Conservation (phyloP, 2,888 invertebrate genomes). For the Habroteleia sp. region DNA sequence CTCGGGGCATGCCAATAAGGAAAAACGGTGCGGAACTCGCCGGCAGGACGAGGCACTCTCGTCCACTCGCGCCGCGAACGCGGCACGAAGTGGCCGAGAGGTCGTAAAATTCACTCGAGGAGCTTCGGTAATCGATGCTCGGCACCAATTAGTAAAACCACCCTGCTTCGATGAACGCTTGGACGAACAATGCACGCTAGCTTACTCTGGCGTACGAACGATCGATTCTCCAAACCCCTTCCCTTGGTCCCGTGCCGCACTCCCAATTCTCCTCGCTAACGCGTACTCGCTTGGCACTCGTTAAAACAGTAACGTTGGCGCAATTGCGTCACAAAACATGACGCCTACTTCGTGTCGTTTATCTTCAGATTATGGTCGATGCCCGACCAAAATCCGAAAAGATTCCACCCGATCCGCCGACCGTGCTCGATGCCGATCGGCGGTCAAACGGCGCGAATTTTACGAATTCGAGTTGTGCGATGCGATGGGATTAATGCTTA, state of each 20-base stretch:
- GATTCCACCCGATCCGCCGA: too few species aligned
- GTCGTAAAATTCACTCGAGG: constrained; percentile 48
- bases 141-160: constrained; percentile 76
- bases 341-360: constrained; percentile 25
- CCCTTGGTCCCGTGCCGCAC: constrained; percentile 20
- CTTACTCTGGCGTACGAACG: constrained; percentile 63
- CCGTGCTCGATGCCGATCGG: too few species aligned
- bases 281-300: constrained; percentile 59
- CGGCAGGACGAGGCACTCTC: too few species aligned
- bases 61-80: too few species aligned
- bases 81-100: constrained; percentile 15
- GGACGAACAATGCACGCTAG: constrained; percentile 71
- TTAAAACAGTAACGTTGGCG: constrained; percentile 41
- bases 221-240: constrained; percentile 50
- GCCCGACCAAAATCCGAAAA: not conserved
- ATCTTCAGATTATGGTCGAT: constrained; percentile 12
- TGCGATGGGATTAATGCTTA: too few species aligned
- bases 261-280: constrained; percentile 72
- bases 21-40: too few species aligned
- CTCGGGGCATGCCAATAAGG: too few species aligned
- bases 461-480: too few species aligned
- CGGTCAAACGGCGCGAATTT: too few species aligned
- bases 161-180: constrained; percentile 71
- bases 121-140: constrained; percentile 73
- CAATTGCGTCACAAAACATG: constrained; percentile 31